Evolutionary conservation across 2,113 vertebrate species (phyloP).

Genomic region (Castor canadensis): DNA sequence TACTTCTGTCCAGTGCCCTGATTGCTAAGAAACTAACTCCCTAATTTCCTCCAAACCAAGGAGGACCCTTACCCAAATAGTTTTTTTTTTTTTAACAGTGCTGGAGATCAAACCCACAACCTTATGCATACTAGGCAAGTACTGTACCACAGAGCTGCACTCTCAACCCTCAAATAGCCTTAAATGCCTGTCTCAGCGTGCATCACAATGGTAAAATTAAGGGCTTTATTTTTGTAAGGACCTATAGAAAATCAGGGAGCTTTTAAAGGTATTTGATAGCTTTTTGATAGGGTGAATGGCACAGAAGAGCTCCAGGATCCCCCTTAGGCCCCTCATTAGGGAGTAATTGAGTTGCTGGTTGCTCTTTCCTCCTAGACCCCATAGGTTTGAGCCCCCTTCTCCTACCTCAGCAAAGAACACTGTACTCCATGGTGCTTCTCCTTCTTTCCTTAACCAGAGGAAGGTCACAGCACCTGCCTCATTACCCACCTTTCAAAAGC

Average conservation of each 20-base stretch:
- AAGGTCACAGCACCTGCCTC: neutral
- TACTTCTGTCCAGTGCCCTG: slow-evolving; percentile 17
- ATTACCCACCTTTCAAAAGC: neutral
- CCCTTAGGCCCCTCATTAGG: neutral
- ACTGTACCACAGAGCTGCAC: neutral
- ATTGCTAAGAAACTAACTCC: neutral
- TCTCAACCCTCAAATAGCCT: neutral
- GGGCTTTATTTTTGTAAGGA: neutral
- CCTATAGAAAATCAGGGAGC: slow-evolving; percentile 23
- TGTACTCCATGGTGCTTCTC: slow-evolving; percentile 42
- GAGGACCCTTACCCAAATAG: neutral
- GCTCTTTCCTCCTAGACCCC: neutral
- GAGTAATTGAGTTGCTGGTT: neutral
- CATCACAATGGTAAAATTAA: slow-evolving; percentile 21
- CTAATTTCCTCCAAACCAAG: slow-evolving; percentile 19
- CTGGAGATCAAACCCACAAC: neutral
- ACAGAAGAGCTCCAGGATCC: neutral
- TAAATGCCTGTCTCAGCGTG: neutral
- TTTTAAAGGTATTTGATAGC: neutral
- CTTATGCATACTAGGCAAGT: neutral
- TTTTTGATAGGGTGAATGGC: slow-evolving; percentile 2
- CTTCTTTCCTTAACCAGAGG: neutral
- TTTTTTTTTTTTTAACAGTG: neutral
- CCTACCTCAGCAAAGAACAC: slow-evolving; percentile 64
- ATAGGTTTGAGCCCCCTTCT: slow-evolving; percentile 31